A percentile compares a stretch with the other conserved stretches of the same genome.
These are phyloP conservation scores for Micromesistius poutassou DNA, from an alignment of 2,797 vertebrate species.

Conservation along the genomic window DNA sequence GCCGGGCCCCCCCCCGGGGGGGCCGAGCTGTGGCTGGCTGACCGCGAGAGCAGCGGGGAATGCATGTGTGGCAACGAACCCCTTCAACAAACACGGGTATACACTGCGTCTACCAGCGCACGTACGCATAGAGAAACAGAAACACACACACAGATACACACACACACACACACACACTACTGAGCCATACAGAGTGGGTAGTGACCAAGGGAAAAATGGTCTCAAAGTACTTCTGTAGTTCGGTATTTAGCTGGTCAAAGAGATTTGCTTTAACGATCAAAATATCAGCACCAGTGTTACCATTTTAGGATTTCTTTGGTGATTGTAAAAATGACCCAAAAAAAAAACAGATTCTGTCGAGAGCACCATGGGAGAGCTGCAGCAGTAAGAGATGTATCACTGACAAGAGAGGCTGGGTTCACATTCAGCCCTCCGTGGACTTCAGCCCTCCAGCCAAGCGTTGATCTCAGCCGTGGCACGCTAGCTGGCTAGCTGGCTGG, in stretches of 20 bases:
- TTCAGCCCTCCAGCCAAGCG: background rate
- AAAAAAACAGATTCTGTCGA: background rate
- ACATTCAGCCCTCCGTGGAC: background rate
- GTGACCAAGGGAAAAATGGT: background rate
- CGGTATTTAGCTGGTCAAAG: background rate
- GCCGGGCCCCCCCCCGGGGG: constrained; percentile 22
- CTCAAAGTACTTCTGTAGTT: background rate
- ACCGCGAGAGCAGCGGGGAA: constrained; percentile 39
- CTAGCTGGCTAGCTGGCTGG: too few species aligned
- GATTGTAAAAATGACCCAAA: background rate
- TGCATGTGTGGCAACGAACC: constrained; percentile 25
- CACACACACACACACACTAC: too few species aligned
- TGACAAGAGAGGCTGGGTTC: background rate
- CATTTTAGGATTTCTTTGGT: background rate
- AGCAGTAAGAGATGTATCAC: background rate
- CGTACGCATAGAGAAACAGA: background rate
- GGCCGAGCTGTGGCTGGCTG: constrained; percentile 35
- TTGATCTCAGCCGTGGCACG: background rate
- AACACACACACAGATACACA: background rate
- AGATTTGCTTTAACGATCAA: background rate
- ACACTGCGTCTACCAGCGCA: background rate
- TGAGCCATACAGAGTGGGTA: background rate
- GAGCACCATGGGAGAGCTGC: background rate
- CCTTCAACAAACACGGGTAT: background rate
- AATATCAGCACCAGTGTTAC: background rate